Percentiles rank a stretch among this genome's conserved stretches.
phyloP scores from a whole-genome alignment of 2,888 invertebrate species.

The Phyllotreta cruciferae region DNA sequence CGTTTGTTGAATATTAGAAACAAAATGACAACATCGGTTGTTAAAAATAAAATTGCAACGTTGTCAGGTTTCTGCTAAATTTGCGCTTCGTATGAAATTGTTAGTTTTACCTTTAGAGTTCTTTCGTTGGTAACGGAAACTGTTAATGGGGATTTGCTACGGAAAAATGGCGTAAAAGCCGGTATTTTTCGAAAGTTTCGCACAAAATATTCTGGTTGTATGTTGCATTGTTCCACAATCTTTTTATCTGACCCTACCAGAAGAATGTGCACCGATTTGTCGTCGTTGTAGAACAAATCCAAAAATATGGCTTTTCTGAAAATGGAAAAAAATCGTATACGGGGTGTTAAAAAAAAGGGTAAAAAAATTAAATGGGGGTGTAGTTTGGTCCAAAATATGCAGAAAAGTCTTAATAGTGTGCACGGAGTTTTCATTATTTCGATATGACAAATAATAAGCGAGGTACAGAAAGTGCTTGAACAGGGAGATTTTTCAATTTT shows the following conservation, averaged over 20 bases:
- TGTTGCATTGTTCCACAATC: slow-evolving; percentile 52
- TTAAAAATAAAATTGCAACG: too few relatives aligned
- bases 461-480: too few relatives aligned
- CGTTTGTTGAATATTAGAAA: neutral
- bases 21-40: neutral
- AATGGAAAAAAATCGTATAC: too few relatives aligned
- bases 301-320: slow-evolving; percentile 49
- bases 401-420: too few relatives aligned
- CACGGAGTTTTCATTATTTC: too few relatives aligned
- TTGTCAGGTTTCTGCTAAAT: too few relatives aligned
- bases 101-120: too few relatives aligned
- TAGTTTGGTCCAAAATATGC: too few relatives aligned
- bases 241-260: slow-evolving; percentile 53
- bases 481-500: too few relatives aligned
- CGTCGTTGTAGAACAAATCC: slow-evolving; percentile 51
- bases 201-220: slow-evolving; percentile 46
- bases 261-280: slow-evolving; percentile 51
- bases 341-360: neutral
- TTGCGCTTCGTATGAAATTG: too few relatives aligned
- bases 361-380: too few relatives aligned
- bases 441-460: too few relatives aligned
- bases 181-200: slow-evolving; percentile 41
- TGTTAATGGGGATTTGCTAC: slow-evolving; percentile 38
- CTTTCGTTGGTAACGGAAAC: slow-evolving; percentile 42
- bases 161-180: slow-evolving; percentile 49